Base-by-base conservation (phyloP, 2,888 invertebrate genomes). In the Pheosia tremula region DNA sequence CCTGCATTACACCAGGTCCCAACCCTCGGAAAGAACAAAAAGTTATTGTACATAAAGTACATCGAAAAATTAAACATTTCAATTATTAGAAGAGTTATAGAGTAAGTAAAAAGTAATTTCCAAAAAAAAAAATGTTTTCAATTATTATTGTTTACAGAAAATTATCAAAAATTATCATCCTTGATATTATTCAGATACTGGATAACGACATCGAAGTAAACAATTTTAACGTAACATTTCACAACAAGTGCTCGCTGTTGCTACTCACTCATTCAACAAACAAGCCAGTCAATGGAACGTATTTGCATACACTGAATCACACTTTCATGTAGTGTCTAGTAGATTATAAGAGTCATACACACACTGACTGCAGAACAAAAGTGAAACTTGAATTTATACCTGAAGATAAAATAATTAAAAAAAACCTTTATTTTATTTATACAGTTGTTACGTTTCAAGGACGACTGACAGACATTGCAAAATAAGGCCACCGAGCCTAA, bases 271-370 rank as follows among this genome's bases (percentile, higher is more conserved):
- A 82, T 76, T 78, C 62, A 67, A 50, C 70, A 78, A 82, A 82
- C 76, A 84, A 72, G 41, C 72, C 72, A 78, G 72, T 81, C 77
- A 84, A 85, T 82, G 80, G 72, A 68, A 67, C 65, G 64, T 82
- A 84, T 85, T 85, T 82, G 79, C 80, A 82, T 85, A 83, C 75
- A 77, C 79, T 81, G 80, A 84, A 80, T 86, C 84, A 87, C 68
- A 63, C 65, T 58, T 11, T 55, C 63, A 55, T 72, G 24, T 24
- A 24, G 58, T 62, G 50, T 43, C 61, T 76, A 68, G 61, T 5
- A 38, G 4, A 13, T n/a, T 24, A 8, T 39, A 13, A 2, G 11
- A 8, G 5, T 38, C 8, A 4, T 55, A 37, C 10, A 53, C 13
- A 53, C 53, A 41, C 24, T 24, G 24, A 24, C 24, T 47, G 13